Evolutionary conservation across 2,113 vertebrate species (phyloP), one percentile per base, ranked within the genome.

Genomic region (Myiozetetes cayanensis): DNA sequence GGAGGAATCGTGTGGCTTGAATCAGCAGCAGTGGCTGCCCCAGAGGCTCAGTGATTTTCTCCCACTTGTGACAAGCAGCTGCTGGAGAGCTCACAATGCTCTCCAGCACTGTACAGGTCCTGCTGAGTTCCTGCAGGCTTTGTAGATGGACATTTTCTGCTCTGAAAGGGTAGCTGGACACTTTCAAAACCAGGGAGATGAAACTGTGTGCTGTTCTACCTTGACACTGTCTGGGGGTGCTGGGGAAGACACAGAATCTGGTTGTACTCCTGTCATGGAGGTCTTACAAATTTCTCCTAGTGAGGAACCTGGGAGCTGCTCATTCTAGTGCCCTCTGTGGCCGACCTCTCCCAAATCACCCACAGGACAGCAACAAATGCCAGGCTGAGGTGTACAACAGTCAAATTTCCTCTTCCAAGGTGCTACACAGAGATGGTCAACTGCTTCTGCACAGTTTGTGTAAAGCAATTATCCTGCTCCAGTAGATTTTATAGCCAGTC

Each of bases 351-450:
- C 37, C 43, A 3, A 4, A 46, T 52, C 3, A 3, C 35, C 22
- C n/a, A 14, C 10, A 46, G 68, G 53, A 7, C 47, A 83, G 35
- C 39, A 68, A 9, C 24, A 73, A 22, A 59, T 39, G 27, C 44
- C 22, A 17, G 25, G 31, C 49, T 83, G 72, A 70, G 31, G 17
- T 12, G 15, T 2, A 7, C 39, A 62, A 9, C 21, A 37, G 20
- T 50, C 31, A 0, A 0, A 12, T 77, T 84, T 80, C 50, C 56
- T 46, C 1, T 67, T 86, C 22, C 25, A 1, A 4, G 27, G 5
- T 70, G 50, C 70, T 49, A 8, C n/a, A 35, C 39, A 11, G 39
- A 41, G 53, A 22, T 23, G 61, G 52, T 31, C 62, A 76, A 7
- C 35, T 75, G 41, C 35, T 9, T 74, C 39, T 72, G 25, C 49